Conservation (phyloP, 1,140 invertebrate genomes). For the Sinella curviseta region DNA sequence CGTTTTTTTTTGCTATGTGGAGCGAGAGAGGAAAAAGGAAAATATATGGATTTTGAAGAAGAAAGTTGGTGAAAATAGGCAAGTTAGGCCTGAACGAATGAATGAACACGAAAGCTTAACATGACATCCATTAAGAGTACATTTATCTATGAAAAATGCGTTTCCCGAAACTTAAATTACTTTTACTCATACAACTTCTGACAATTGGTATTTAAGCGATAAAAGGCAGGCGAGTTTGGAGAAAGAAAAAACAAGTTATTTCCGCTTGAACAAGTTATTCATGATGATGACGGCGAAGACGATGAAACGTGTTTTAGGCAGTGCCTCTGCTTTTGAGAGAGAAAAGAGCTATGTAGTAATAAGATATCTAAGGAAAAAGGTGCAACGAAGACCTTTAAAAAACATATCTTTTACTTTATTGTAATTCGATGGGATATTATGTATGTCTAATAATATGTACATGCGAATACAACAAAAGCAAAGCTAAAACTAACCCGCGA, state of each 20-base stretch:
- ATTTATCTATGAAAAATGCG: background rate
- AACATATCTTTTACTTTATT: background rate
- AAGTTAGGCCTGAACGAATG: background rate
- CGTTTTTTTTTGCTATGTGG: no score
- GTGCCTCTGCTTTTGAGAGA: no score
- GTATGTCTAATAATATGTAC: background rate
- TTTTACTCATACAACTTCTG: background rate
- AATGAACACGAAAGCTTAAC: background rate
- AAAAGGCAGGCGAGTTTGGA: background rate
- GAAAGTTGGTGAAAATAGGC: background rate
- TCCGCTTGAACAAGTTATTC: no score
- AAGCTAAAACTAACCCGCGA: no score
- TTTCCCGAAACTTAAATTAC: background rate
- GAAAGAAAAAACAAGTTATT: background rate
- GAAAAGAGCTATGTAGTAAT: no score
- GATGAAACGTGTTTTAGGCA: no score
- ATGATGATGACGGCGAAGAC: no score
- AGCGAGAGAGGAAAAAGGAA: no score
- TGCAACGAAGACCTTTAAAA: background rate
- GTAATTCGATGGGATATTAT: background rate
- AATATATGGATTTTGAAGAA: background rate
- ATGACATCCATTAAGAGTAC: background rate
- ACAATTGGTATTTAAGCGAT: background rate
- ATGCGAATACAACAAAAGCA: background rate
- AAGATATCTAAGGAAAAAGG: background rate